Evolutionary conservation across 2,888 invertebrate species (phyloP).

Genomic region (Nephrotoma guestfalica): DNA sequence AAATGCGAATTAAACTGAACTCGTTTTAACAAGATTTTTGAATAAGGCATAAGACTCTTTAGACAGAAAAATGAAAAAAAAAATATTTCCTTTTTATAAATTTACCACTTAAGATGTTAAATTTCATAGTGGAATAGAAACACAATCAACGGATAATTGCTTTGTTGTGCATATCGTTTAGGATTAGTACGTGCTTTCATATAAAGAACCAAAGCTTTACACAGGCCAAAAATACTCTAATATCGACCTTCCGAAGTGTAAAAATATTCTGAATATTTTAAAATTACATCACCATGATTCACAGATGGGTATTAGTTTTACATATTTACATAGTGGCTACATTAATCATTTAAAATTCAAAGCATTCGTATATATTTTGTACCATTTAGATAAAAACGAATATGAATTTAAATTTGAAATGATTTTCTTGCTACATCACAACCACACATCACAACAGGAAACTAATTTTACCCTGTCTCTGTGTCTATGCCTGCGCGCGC

Average conservation of each 20-base stretch:
- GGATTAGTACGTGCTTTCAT: background rate
- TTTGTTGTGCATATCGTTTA: background rate
- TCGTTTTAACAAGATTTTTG: background rate
- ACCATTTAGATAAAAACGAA: background rate
- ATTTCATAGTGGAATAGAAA: background rate
- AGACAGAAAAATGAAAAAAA: background rate
- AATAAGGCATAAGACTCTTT: background rate
- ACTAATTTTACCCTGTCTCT: background rate
- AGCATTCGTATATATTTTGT: background rate
- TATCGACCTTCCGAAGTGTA: background rate
- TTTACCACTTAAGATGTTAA: background rate
- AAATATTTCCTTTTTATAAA: background rate
- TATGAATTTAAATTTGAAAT: background rate
- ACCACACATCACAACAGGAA: background rate
- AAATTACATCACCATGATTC: background rate
- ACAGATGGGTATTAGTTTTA: background rate
- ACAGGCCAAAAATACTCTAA: no score
- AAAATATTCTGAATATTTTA: background rate
- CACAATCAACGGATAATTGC: background rate
- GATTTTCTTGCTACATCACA: background rate
- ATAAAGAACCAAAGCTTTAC: no score
- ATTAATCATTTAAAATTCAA: background rate
- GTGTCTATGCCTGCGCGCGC: background rate
- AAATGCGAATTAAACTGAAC: background rate
- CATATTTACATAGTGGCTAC: background rate